Evolutionary conservation across 2,113 vertebrate species (phyloP).

Genomic region (Sterna hirundo): DNA sequence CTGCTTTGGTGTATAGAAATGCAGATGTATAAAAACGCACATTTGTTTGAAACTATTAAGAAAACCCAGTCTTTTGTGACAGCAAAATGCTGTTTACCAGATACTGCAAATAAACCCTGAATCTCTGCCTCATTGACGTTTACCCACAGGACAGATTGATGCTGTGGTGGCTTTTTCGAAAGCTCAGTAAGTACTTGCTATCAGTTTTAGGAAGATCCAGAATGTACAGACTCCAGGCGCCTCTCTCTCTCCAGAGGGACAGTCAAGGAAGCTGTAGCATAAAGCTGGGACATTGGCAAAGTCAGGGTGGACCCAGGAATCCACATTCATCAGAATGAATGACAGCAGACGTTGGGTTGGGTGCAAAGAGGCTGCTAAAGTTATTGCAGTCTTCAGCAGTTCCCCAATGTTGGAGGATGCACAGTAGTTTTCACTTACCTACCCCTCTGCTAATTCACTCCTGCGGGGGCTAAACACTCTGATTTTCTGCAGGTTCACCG

Average conservation of each 20-base stretch:
- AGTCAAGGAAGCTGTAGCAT: neutral
- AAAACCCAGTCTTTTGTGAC: neutral
- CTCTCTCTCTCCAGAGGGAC: neutral
- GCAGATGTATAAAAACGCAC: neutral
- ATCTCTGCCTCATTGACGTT: neutral
- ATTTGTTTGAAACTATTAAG: neutral
- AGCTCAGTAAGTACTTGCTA: neutral
- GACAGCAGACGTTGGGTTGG: neutral
- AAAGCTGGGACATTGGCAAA: neutral
- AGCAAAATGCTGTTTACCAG: neutral
- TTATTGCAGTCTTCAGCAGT: neutral
- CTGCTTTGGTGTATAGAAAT: neutral
- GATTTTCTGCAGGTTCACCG: neutral
- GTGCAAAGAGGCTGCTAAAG: neutral
- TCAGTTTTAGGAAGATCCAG: neutral
- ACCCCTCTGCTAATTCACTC: neutral
- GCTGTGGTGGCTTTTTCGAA: neutral
- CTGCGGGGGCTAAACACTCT: neutral
- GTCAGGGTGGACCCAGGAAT: neutral
- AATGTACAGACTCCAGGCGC: neutral
- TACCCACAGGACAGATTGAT: neutral
- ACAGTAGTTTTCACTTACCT: neutral
- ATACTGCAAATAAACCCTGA: neutral
- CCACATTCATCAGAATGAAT: neutral
- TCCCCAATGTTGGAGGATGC: neutral